phyloP scores from a whole-genome alignment of 2,113 vertebrate genomes.

The Chloropsis cyanopogon region DNA sequence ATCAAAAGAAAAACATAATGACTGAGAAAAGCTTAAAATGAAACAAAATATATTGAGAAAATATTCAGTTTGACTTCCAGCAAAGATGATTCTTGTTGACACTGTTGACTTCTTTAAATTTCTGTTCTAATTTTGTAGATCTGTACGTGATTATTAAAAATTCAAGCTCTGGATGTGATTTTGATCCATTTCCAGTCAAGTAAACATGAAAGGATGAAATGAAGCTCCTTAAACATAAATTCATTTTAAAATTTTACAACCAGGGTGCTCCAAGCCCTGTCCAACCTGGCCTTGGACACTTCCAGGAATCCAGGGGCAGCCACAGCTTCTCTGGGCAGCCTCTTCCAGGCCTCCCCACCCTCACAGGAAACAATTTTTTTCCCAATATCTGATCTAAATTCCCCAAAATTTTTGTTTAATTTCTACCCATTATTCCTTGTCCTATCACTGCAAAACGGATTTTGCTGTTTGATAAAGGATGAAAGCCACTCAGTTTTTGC shows the following conservation, averaged over 20 bases:
- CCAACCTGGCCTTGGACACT: background rate
- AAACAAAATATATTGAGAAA: background rate
- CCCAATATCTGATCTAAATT: background rate
- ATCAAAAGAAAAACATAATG: background rate
- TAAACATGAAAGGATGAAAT: background rate
- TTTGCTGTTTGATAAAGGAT: background rate
- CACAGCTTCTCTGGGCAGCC: background rate
- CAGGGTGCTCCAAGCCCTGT: rapidly evolving
- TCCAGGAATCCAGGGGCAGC: background rate
- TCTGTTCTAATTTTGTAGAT: background rate
- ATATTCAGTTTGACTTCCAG: background rate
- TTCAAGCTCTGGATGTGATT: background rate
- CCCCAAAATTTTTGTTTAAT: background rate
- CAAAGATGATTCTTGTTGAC: background rate
- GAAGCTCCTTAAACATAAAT: background rate
- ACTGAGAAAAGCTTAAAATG: background rate
- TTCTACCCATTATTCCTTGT: background rate
- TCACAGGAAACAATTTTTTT: background rate
- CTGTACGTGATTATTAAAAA: background rate
- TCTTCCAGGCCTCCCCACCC: rapidly evolving
- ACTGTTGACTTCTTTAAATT: background rate
- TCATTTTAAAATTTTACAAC: background rate
- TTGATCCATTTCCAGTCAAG: background rate
- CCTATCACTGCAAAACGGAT: background rate
- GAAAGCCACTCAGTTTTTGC: background rate